These are phyloP conservation scores for Diarsia rubi DNA, from an alignment of 2,888 invertebrate genomes.

Conservation along the genomic window DNA sequence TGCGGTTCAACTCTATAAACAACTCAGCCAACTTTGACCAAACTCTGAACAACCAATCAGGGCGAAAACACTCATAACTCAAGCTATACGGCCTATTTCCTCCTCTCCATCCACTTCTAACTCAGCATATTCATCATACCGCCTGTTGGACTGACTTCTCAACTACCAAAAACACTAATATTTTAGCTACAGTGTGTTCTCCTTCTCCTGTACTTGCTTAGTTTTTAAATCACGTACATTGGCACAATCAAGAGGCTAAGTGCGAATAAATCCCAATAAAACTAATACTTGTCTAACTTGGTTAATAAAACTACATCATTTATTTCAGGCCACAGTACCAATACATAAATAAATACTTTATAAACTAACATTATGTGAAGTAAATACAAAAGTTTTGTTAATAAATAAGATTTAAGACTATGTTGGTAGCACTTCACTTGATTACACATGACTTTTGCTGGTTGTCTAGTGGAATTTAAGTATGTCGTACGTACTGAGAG, in stretches of 20 bases:
- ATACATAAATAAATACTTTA: no score
- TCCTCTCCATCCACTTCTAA: neutral
- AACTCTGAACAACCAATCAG: constrained; percentile 22
- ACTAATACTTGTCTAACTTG: no score
- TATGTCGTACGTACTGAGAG: neutral
- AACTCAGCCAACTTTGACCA: constrained; percentile 25
- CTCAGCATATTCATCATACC: constrained; percentile 12
- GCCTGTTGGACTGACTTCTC: constrained; percentile 14
- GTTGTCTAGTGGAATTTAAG: no score
- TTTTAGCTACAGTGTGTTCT: neutral
- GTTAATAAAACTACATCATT: no score
- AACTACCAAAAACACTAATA: neutral
- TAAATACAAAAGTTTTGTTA: no score
- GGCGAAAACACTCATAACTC: constrained; percentile 22
- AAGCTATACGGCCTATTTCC: constrained; percentile 17
- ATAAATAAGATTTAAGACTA: no score
- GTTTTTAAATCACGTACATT: neutral
- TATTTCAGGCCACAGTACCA: no score
- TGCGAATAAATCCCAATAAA: no score
- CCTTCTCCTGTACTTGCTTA: neutral
- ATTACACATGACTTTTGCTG: no score
- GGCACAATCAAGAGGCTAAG: no score
- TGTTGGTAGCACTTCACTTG: no score
- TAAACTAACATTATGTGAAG: no score
- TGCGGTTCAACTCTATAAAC: constrained; percentile 5